Base-by-base conservation (phyloP, 2,797 vertebrate species). In the Paratrypauchen microcephalus region DNA sequence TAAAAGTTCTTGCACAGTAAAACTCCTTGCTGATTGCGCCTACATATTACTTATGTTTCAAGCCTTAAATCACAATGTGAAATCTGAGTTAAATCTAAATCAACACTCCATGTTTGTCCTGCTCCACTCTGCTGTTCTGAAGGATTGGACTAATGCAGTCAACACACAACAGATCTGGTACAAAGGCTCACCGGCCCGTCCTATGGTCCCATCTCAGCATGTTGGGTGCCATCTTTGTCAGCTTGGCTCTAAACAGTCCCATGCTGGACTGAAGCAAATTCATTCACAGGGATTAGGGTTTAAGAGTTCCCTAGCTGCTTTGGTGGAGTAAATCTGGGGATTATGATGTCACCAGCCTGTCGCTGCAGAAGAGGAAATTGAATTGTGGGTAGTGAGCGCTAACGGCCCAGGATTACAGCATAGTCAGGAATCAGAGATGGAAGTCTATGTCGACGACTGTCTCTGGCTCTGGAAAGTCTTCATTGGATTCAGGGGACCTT, bases 261-360 rank as follows among this genome's bases (percentile, higher is more conserved):
- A 79, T 73, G 77, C 85, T 68, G 82, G 78, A 81, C 83, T 79
- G 75, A 84, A 92, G 89, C 90, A 83, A 93, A 92, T 90, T 88
- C 88, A 93, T 93, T 92, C 88, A 52, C 59, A 58, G 78, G 89
- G 93, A 94, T 95, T 94, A 94, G 75, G 86, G 91, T 90, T 92
- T 92, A 93, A 86, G 84, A 91, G 74, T 87, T 80, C 79, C 83
- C 82, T 24, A 64, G 72, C 80, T 74, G 87, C 82, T 91, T 92
- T 85, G 90, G 87, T 82, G 74, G 85, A 87, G 89, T 91, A 91
- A 94, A 94, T 93, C 93, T 91, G 78, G 80, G 91, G 93, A 94
- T 95, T 95, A 94, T 92, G 91, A 94, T 91, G 91, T 94, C 91
- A 92, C 85, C 85, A 76, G 84, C 78, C 81, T 65, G 73, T 75